Evolutionary conservation across 2,797 vertebrate species (phyloP).

Genomic region (Rhinogobio ventralis): DNA sequence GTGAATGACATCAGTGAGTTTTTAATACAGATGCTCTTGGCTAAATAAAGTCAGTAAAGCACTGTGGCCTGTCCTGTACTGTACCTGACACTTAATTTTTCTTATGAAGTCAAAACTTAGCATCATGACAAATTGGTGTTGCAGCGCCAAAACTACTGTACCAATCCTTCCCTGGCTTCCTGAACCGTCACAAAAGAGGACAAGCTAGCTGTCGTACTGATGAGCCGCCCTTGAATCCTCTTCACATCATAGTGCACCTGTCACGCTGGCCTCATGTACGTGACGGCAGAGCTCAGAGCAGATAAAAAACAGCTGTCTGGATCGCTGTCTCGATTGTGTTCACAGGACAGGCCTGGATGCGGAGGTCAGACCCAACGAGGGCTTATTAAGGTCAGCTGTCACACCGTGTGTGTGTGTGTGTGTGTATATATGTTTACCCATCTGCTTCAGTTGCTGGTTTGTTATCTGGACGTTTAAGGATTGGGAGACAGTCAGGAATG

Average conservation of each 20-base stretch:
- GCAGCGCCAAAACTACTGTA: slow-evolving; percentile 12
- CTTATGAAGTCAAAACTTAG: not conserved
- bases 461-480: slow-evolving; percentile 25
- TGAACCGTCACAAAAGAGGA: not conserved
- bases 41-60: slow-evolving; percentile 20
- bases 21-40: slow-evolving; percentile 8
- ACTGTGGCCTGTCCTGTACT: not conserved
- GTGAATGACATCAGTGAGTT: slow-evolving; percentile 3
- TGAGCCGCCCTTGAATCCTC: slow-evolving; percentile 42
- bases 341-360: slow-evolving; percentile 33
- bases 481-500: slow-evolving; percentile 5
- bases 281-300: slow-evolving; percentile 20
- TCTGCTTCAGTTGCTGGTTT: slow-evolving; percentile 13
- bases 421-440: not conserved
- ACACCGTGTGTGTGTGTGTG: slow-evolving; percentile 9
- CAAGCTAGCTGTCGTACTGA: slow-evolving; percentile 47
- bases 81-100: slow-evolving; percentile 20
- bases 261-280: slow-evolving; percentile 32
- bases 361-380: slow-evolving; percentile 47
- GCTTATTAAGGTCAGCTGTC: slow-evolving; percentile 58
- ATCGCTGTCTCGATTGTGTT: slow-evolving; percentile 36
- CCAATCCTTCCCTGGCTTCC: slow-evolving; percentile 1
- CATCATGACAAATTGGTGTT: slow-evolving; percentile 7
- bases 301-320: slow-evolving; percentile 49
- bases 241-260: slow-evolving; percentile 29